Percentiles rank a stretch among this genome's conserved stretches.
Conservation (phyloP, 2,888 invertebrate genomes). For the Shargacucullia verbasci region DNA sequence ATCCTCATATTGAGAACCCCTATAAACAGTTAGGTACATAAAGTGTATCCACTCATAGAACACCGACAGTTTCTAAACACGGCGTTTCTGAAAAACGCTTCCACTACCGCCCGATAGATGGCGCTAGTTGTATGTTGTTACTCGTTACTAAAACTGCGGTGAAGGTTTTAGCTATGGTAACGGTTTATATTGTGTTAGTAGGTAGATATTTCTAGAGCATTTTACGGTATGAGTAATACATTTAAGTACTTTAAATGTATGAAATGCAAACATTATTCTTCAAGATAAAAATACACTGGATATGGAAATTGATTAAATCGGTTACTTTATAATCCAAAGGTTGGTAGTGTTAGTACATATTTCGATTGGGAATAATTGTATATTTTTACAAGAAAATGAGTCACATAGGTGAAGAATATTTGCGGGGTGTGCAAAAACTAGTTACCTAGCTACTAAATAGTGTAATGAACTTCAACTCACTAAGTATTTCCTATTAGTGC, state of each 20-base stretch:
- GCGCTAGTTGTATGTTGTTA: constrained; percentile 62
- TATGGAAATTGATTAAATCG: constrained; percentile 42
- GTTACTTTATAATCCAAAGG: constrained; percentile 12
- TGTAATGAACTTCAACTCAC: too few relatives aligned
- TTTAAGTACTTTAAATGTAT: constrained; percentile 34
- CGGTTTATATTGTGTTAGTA: constrained; percentile 2
- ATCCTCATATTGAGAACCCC: constrained; percentile 34
- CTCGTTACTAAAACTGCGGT: constrained; percentile 12
- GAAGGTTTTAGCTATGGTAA: background rate
- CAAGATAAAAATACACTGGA: constrained; percentile 18
- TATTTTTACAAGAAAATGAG: too few relatives aligned
- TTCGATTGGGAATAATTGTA: too few relatives aligned
- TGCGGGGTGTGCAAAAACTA: too few relatives aligned
- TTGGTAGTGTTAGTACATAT: too few relatives aligned
- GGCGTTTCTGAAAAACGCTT: too few relatives aligned
- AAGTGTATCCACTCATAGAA: constrained; percentile 7
- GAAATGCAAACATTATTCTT: constrained; percentile 40
- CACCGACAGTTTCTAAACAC: too few relatives aligned
- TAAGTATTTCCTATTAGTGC: too few relatives aligned
- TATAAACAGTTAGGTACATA: constrained; percentile 19
- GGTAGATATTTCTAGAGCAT: constrained; percentile 41
- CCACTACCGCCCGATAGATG: constrained; percentile 81
- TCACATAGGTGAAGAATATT: too few relatives aligned
- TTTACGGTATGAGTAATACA: constrained; percentile 38
- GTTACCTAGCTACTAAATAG: too few relatives aligned